Evolutionary conservation across 2,797 vertebrate species (phyloP).

Genomic region (Pteronotus mesoamericanus): DNA sequence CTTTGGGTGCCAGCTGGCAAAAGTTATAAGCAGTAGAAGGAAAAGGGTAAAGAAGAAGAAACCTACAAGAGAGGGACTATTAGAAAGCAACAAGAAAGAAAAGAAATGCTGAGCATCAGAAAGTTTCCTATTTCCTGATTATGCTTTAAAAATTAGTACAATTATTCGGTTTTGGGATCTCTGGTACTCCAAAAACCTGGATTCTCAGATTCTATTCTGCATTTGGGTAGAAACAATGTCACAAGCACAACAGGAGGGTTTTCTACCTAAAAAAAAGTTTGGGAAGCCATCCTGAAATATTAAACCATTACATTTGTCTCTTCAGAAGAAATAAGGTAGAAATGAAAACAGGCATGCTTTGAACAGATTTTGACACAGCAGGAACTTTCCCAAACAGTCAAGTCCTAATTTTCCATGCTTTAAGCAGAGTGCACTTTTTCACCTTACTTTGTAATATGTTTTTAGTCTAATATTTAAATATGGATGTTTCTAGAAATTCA

Average conservation of each 20-base stretch:
- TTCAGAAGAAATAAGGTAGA: not conserved
- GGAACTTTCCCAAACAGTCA: conserved; percentile 15
- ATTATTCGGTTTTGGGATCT: not conserved
- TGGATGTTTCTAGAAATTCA: conserved; percentile 61
- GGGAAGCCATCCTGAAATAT: not conserved
- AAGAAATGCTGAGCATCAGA: not conserved
- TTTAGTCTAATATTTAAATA: conserved; percentile 55
- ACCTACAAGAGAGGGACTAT: not conserved
- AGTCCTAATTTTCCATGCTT: conserved; percentile 31
- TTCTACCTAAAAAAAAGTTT: conserved; percentile 10
- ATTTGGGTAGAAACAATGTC: not conserved
- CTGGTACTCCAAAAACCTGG: not conserved
- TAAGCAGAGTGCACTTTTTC: conserved; percentile 24
- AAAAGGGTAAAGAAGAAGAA: not conserved
- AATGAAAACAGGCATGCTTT: not conserved
- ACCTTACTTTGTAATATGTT: conserved; percentile 56
- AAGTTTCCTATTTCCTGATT: not conserved
- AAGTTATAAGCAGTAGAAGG: not conserved
- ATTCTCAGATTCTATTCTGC: not conserved
- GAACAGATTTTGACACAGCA: not conserved
- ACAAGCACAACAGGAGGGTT: not conserved
- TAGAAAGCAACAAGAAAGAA: not conserved
- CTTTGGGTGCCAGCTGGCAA: not conserved
- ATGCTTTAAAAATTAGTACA: not conserved
- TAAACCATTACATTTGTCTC: not conserved